These are phyloP conservation scores for Ricordea florida DNA, from an alignment of 92 coral and sea anemone species.

Conservation along the genomic window DNA sequence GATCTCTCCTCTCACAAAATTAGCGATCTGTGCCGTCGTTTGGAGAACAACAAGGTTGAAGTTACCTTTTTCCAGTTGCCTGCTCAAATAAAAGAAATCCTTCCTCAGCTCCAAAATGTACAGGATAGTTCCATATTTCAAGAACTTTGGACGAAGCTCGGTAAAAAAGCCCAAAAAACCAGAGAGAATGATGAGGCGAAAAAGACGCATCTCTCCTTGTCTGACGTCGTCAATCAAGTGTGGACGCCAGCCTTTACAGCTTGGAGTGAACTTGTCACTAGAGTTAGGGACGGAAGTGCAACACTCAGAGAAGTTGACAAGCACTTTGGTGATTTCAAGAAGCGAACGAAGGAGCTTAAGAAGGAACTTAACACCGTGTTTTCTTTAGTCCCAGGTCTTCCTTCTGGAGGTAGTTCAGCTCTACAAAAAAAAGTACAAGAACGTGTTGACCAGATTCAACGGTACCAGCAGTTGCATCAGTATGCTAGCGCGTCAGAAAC, in stretches of 20 bases:
- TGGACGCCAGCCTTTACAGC: conserved; percentile 47
- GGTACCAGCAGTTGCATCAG: conserved; percentile 59
- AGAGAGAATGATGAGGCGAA: conserved; percentile 18
- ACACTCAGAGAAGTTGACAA: conserved; percentile 35
- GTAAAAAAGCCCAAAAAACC: conserved; percentile 31
- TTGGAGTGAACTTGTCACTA: conserved; percentile 9
- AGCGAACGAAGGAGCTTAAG: background rate
- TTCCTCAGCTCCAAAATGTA: conserved; percentile 22
- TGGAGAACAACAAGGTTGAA: background rate
- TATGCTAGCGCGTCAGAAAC: conserved; percentile 60
- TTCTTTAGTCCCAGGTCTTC: background rate
- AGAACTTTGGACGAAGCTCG: conserved; percentile 55
- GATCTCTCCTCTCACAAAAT: conserved; percentile 21
- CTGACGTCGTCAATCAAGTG: conserved; percentile 35
- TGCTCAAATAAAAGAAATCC: background rate
- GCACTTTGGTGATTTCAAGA: conserved; percentile 21
- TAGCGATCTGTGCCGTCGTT: conserved; percentile 36
- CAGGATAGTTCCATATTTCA: conserved; percentile 55
- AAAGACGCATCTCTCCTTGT: conserved; percentile 34
- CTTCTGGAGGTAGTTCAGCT: background rate
- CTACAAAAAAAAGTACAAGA: background rate
- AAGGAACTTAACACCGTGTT: conserved; percentile 51
- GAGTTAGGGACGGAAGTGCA: conserved; percentile 23
- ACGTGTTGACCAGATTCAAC: conserved; percentile 47
- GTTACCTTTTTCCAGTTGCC: conserved; percentile 45